Evolutionary conservation across 2,888 invertebrate species (phyloP), one percentile per base, ranked within the genome.

Genomic region (Callyntrura sp.): DNA sequence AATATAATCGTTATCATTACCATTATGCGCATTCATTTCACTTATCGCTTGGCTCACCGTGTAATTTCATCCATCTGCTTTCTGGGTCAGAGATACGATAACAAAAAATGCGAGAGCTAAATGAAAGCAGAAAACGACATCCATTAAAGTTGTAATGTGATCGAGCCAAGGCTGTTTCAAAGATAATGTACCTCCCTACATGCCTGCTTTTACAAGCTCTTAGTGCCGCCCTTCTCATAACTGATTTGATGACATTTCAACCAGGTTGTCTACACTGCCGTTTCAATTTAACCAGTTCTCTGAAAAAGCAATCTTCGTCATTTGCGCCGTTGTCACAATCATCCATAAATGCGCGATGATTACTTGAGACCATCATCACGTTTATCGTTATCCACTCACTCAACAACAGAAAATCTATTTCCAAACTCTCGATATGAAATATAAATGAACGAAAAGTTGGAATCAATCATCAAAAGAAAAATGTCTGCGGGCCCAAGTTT

Each of bases 191-290:
- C 70, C n/a, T n/a, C 20, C 68, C n/a, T 70, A 35, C 45, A 65
- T 70, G 6, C 17, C 43, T 12, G 70, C 43, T 70, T 70, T 73
- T 73, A 20, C 45, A 73, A 23, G 73, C 48, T 12, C 48, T 48
- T 14, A 48, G n/a, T 28, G 5, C n/a, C 23, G 11, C 45, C 43
- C 9, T 45, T 70, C 11, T 28, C n/a, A 45, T 73, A 45, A 48
- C 35, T 45, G 73, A 73, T 48, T 73, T 73, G 73, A 70, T 70
- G 70, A 48, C 73, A 45, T 48, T 73, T 73, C 23, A 20, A 45
- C 20, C 45, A 23, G 73, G 48, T 73, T 73, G 45, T 73, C 20
- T 73, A 1, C 6, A 12, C 48, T 45, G 9, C 73, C 45, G 70
- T 12, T 23, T 73, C 2, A 20, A 17, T 48, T 73, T 23, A 12